Evolutionary conservation across 2,888 invertebrate species (phyloP), one percentile per base, ranked within the genome.

Genomic region (Morpho achilles): DNA sequence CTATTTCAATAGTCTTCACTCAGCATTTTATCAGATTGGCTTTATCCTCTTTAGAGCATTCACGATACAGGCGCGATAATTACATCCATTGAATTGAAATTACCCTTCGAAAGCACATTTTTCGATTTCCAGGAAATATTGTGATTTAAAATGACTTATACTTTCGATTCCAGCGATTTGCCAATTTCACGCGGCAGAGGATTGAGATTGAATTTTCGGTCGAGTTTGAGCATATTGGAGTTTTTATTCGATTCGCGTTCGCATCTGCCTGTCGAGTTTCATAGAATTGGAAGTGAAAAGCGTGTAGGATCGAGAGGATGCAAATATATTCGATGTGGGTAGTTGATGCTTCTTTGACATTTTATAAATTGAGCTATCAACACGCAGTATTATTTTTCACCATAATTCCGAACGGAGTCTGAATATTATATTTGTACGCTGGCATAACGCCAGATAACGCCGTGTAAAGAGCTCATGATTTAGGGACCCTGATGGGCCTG

Each of bases 61-160:
- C 47, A 47, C 54, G 44, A 51, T 51, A 47, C 40, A 50, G 52
- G 2, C 55, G 49, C 51, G 42, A 41, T 63, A 59, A 64, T 63
- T 58, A 51, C 58, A 53, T 59, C 48, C 56, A 60, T 53, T 62
- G 46, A 9, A 45, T 16, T 54, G 22, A 50, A 53, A 65, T 53
- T 60, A 56, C 47, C 53, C 10, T 44, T 46, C 55, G 43, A 56
- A 53, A 51, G 45, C 59, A 49, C 44, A 40, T 55, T 53, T 59
- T 50, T 50, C 59, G 43, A 22, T 47, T n/a, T 8, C 49, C 32
- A 57, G 41, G 48, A 46, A 39, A 41, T 16, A 9, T 42, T 23
- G 43, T 42, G 10, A 46, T 53, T 22, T 22, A 16, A 53, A 53
- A 53, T 53, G 16, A 46, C 39, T 47, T 46, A 45, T 32, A 39